Conservation (phyloP, 2,113 vertebrate species). For the Tiliqua scincoides region DNA sequence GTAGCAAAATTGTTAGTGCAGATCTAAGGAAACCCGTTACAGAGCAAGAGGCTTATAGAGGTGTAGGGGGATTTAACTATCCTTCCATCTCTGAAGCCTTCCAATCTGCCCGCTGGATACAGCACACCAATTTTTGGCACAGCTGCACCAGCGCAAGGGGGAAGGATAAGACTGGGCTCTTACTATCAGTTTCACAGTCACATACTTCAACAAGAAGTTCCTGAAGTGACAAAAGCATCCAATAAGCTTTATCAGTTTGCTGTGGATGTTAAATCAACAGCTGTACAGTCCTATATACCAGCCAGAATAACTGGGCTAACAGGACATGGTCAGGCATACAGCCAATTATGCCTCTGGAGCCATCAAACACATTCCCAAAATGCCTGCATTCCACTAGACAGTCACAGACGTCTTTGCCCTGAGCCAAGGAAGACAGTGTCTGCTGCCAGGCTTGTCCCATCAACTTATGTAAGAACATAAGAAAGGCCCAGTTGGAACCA, state of each 20-base stretch:
- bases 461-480: background rate
- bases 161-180: too few species aligned
- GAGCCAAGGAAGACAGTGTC: constrained; percentile 39
- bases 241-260: background rate
- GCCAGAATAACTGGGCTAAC: background rate
- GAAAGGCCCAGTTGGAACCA: too few species aligned
- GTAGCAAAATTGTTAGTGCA: too few species aligned
- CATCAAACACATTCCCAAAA: constrained; percentile 37
- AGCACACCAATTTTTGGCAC: too few species aligned
- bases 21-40: too few species aligned
- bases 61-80: too few species aligned
- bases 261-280: background rate
- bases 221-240: background rate
- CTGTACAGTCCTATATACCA: background rate
- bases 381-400: constrained; percentile 23
- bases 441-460: constrained; percentile 18
- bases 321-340: background rate
- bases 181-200: background rate
- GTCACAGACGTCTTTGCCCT: constrained; percentile 50
- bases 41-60: too few species aligned
- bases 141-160: too few species aligned
- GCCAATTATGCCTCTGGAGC: constrained; percentile 4
- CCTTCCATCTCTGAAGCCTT: too few species aligned
- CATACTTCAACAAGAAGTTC: background rate
- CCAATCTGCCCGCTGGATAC: too few species aligned